Conservation (phyloP, 2,113 vertebrate genomes). For the Xenus cinereus region DNA sequence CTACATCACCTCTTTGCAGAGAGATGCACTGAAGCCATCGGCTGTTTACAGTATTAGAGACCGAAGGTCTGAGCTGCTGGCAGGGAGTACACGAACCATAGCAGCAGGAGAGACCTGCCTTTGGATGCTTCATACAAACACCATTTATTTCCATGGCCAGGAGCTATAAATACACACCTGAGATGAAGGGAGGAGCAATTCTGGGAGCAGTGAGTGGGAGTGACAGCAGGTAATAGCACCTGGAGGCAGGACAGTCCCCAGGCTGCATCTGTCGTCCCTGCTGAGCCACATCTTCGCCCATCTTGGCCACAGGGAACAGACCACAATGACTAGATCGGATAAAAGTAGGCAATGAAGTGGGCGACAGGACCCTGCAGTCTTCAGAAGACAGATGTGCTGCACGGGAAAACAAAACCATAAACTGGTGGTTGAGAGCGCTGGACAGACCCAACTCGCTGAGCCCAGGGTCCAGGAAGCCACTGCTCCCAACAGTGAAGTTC, state of each 20-base stretch:
- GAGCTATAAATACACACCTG: not conserved
- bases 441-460: not conserved
- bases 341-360: not conserved
- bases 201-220: not conserved
- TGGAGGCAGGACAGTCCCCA: not conserved
- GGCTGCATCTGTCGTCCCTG: not conserved
- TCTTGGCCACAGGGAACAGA: not conserved
- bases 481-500: not conserved
- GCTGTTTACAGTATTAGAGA: not conserved
- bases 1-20: not conserved
- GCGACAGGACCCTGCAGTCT: not conserved
- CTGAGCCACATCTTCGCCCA: not conserved
- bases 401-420: not conserved
- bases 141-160: not conserved
- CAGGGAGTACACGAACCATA: not conserved
- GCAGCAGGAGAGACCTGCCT: not conserved
- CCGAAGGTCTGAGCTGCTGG: not conserved
- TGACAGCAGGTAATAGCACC: not conserved
- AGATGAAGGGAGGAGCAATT: not conserved
- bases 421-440: not conserved
- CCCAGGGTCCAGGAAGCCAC: not conserved
- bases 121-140: not conserved
- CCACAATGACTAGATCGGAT: too few species aligned
- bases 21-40: not conserved
- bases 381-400: not conserved